phyloP scores from a whole-genome alignment of 2,113 vertebrate species.

The Syngnathus floridae region DNA sequence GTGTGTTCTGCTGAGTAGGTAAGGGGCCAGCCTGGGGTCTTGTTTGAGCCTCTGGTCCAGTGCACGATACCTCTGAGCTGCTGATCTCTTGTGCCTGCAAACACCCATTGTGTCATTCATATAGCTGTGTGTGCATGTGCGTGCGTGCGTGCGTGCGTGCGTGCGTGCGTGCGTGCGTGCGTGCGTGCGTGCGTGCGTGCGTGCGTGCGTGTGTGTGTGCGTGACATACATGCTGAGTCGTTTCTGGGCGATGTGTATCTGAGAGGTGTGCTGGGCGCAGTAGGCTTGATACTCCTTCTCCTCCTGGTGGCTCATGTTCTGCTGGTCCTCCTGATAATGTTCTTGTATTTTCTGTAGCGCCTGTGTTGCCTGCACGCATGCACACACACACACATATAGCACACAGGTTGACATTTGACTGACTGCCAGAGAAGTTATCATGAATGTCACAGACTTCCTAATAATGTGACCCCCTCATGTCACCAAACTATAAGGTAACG shows the following conservation, averaged over 20 bases:
- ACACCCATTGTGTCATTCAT: background rate
- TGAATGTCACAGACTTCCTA: background rate
- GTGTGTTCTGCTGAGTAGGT: constrained; percentile 18
- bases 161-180: background rate
- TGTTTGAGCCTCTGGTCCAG: constrained; percentile 13
- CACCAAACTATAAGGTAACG: background rate
- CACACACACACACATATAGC: background rate
- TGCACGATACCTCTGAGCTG: constrained; percentile 5
- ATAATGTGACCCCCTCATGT: background rate
- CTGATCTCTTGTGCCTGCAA: constrained; percentile 23
- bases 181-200: fast-evolving
- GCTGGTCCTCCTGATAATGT: constrained; percentile 72
- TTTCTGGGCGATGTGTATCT: background rate
- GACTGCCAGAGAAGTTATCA: background rate
- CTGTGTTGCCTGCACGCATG: constrained; percentile 52
- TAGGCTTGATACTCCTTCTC: constrained; percentile 58
- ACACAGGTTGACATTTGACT: background rate
- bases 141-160: background rate
- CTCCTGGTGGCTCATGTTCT: constrained; percentile 51
- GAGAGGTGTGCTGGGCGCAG: constrained; percentile 59
- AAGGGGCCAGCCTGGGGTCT: constrained; percentile 22
- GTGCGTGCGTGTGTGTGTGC: fast-evolving
- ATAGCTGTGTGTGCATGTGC: background rate
- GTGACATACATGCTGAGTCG: constrained; percentile 26
- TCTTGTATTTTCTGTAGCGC: constrained; percentile 72